phyloP scores from a whole-genome alignment of 2,797 vertebrate genomes.

The Pseudochirops corinnae region DNA sequence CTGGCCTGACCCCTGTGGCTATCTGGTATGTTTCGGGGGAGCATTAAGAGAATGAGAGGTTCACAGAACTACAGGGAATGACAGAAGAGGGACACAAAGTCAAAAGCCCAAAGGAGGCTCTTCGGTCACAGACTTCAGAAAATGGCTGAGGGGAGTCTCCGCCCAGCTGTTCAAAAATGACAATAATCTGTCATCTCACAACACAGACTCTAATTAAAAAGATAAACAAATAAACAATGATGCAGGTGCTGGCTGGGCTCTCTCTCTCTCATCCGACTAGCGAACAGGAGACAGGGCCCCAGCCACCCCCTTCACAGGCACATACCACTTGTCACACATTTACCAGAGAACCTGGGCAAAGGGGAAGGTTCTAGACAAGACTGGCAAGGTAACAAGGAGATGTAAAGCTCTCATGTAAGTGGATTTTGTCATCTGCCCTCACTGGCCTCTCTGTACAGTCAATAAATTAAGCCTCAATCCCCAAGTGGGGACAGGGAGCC shows the following conservation, averaged over 20 bases:
- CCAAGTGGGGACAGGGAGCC: neutral
- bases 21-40: constrained; percentile 20
- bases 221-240: neutral
- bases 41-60: neutral
- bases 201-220: neutral
- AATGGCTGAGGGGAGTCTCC: neutral
- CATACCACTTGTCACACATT: neutral
- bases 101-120: neutral
- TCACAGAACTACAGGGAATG: constrained; percentile 25
- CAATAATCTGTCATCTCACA: neutral
- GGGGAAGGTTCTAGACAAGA: neutral
- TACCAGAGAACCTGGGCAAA: neutral
- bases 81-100: neutral
- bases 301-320: neutral
- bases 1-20: neutral
- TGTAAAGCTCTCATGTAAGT: neutral
- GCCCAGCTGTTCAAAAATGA: neutral
- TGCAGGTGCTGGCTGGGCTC: neutral
- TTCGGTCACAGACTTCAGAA: constrained; percentile 8
- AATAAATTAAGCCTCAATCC: neutral
- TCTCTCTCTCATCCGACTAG: neutral
- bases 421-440: neutral
- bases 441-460: neutral
- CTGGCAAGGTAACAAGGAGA: neutral
- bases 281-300: neutral